These are phyloP conservation scores for Epirrita christyi DNA, from an alignment of 2,888 invertebrate species.

Conservation along the genomic window DNA sequence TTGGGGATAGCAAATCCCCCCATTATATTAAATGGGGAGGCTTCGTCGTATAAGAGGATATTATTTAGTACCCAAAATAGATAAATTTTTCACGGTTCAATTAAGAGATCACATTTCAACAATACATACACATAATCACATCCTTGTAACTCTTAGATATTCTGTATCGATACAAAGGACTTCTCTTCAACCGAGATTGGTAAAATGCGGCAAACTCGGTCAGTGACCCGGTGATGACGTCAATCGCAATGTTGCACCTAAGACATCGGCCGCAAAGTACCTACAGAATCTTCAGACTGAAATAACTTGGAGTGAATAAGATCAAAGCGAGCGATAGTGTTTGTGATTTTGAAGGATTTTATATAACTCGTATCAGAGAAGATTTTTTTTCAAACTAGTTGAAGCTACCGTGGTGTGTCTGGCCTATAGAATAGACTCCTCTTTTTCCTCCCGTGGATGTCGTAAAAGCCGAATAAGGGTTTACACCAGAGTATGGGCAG, in stretches of 20 bases:
- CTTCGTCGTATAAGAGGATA: no score
- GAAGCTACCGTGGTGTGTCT: no score
- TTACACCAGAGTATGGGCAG: no score
- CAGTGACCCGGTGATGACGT: slow-evolving; percentile 60
- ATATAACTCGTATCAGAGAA: no score
- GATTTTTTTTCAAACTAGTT: no score
- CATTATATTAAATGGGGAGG: no score
- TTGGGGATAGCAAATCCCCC: no score
- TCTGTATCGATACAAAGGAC: slow-evolving; percentile 29
- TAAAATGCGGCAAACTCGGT: slow-evolving; percentile 50
- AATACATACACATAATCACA: slow-evolving; percentile 1
- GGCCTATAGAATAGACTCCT: no score
- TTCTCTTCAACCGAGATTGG: slow-evolving; percentile 38
- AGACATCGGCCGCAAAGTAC: slow-evolving; percentile 38
- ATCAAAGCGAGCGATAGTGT: slow-evolving; percentile 15
- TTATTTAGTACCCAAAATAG: no score
- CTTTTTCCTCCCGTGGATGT: no score
- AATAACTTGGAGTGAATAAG: slow-evolving; percentile 31
- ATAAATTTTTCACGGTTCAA: no score
- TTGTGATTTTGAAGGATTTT: slow-evolving; percentile 8
- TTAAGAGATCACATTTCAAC: neutral
- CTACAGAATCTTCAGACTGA: slow-evolving; percentile 38
- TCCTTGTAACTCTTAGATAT: slow-evolving; percentile 11
- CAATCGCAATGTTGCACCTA: slow-evolving; percentile 54
- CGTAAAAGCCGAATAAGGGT: no score